Percentiles rank a stretch among this genome's conserved stretches.
Evolutionary conservation across 2,113 vertebrate genomes (phyloP).

Genomic region (Tupaia chinensis): DNA sequence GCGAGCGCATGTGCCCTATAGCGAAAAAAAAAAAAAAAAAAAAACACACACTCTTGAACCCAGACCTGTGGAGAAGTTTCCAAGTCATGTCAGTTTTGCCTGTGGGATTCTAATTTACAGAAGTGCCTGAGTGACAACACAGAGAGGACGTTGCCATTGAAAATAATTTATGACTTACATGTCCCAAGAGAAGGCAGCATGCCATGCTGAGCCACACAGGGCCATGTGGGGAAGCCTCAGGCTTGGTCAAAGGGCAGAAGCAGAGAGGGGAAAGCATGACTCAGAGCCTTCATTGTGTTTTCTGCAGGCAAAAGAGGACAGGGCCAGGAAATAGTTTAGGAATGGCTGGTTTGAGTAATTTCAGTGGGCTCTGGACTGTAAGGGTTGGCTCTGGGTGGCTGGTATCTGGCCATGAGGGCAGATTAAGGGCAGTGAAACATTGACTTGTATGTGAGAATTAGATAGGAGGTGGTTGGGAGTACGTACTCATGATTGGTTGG

Average conservation of each 20-base stretch:
- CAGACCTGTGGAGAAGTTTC: neutral
- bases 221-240: neutral
- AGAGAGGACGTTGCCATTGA: neutral
- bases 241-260: neutral
- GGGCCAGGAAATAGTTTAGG: neutral
- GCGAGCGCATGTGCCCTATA: no score
- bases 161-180: neutral
- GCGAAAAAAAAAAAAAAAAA: no score
- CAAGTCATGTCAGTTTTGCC: neutral
- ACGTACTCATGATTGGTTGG: neutral
- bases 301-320: neutral
- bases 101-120: neutral
- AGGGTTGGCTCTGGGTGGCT: no score
- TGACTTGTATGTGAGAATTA: neutral
- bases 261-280: neutral
- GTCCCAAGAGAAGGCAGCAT: neutral
- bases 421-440: neutral
- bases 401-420: neutral
- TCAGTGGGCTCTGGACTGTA: neutral
- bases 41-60: neutral
- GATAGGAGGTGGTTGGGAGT: neutral
- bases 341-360: neutral
- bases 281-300: neutral
- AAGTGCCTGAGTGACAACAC: neutral
- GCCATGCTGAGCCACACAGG: neutral